phyloP scores from a whole-genome alignment of 53 echinoderm and acorn worm species.

The Echinometra lucunter region DNA sequence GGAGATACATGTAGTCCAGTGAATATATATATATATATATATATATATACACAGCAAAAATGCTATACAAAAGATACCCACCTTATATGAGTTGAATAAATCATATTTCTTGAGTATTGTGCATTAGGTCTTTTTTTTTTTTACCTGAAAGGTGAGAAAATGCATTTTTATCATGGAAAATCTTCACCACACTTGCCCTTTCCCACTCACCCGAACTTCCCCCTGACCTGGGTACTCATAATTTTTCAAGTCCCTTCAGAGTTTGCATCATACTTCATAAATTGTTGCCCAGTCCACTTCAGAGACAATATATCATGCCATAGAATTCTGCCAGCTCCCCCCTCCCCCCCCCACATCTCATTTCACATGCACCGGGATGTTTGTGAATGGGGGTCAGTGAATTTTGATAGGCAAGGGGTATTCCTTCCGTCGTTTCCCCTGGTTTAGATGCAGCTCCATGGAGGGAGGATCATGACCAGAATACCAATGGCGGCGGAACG shows the following conservation, averaged over 20 bases:
- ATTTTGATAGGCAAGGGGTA: not conserved
- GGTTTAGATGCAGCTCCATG: not conserved
- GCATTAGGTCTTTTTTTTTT: too few relatives aligned
- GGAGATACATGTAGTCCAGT: too few relatives aligned
- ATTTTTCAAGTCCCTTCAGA: constrained; percentile 18
- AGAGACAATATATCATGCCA: not conserved
- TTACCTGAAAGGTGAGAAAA: not conserved
- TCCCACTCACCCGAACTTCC: not conserved
- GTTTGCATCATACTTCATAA: constrained; percentile 25
- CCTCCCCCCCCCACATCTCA: not conserved
- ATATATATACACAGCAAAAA: too few relatives aligned
- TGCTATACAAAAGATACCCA: too few relatives aligned
- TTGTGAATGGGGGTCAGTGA: constrained; percentile 47
- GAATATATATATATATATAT: too few relatives aligned
- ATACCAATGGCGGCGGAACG: constrained; percentile 16
- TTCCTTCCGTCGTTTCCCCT: not conserved
- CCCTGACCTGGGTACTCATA: constrained; percentile 15
- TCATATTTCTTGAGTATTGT: too few relatives aligned
- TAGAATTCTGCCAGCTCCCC: not conserved
- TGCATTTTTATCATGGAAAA: not conserved
- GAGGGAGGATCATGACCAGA: not conserved
- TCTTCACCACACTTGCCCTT: not conserved
- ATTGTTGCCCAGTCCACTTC: constrained; percentile 32
- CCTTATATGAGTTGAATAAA: too few relatives aligned
- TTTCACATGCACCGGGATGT: constrained; percentile 10